Percentiles rank a stretch among this genome's conserved stretches.
Conservation (phyloP, 2,797 vertebrate species). For the Geotria australis region DNA sequence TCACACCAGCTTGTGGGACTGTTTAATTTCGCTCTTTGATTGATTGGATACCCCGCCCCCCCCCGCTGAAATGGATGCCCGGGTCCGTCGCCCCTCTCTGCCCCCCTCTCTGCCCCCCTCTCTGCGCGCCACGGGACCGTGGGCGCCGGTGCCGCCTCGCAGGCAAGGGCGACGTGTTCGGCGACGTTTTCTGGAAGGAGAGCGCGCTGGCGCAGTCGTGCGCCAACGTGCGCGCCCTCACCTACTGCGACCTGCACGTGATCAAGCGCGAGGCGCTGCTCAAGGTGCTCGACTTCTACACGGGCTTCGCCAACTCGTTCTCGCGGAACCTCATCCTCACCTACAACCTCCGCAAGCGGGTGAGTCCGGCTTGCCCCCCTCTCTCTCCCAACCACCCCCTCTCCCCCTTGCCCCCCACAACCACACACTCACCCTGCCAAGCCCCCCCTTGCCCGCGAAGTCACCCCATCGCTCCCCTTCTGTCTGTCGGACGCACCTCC, state of each 20-base stretch:
- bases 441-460: accelerated
- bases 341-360: constrained; percentile 86
- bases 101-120: too few species aligned
- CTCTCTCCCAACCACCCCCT: accelerated
- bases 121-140: too few species aligned
- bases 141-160: background rate
- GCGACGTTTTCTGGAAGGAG: constrained; percentile 97
- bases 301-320: constrained; percentile 87
- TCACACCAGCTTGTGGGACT: too few species aligned
- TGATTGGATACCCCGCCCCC: too few species aligned
- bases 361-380: constrained; percentile 13
- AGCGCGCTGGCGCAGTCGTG: constrained; percentile 74
- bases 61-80: too few species aligned
- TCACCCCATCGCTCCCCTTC: background rate
- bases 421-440: background rate
- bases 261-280: constrained; percentile 87
- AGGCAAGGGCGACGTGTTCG: constrained; percentile 97
- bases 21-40: too few species aligned
- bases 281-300: constrained; percentile 97
- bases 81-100: too few species aligned
- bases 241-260: constrained; percentile 91
- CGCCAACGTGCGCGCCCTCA: constrained; percentile 77
- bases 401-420: background rate
- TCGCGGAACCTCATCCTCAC: constrained; percentile 88
- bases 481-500: constrained; percentile 1